Evolutionary conservation across 2,888 invertebrate species (phyloP), one percentile per base, ranked within the genome.

Genomic region (Lycocerus yunnanus): DNA sequence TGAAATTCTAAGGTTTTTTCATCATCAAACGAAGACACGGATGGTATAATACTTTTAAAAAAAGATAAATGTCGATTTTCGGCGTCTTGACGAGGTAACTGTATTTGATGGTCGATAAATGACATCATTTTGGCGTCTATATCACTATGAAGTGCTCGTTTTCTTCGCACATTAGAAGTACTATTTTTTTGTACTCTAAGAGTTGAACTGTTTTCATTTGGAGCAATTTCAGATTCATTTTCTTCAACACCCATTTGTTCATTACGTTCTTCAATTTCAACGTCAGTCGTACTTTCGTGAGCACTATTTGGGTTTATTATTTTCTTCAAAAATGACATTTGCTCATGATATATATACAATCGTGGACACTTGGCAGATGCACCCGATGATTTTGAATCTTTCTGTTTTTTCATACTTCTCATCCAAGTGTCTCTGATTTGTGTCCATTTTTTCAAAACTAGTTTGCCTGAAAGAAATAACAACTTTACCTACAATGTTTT

Each of bases 11-110:
- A 70, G 15, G 67, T 71, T 15, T 73, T 5, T n/a, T 43, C 65
- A 66, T 73, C 69, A 27, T 69, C 65, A 61, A 69, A 63, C 15
- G 14, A 11, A 10, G 15, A n/a, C 61, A 73, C 10, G 15, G 73
- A 73, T 2, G 73, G 73, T 20, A 73, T 14, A 43, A 73, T 61
- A 58, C 73, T 65, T 69, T 63, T 73, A 61, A 73, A 73, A 69
- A 73, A 69, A 15, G 63, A 69, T 61, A 58, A 20, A 69, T 73
- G 63, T 3, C 73, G 69, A 73, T 73, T 73, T 11, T 68, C 58
- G n/a, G 11, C 9, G 3, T 69, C 63, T 68, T 67, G 20, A 10
- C 27, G 15, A 3, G 61, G 15, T n/a, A 16, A 43, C n/a, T 65
- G 20, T 58, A 71, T 15, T 58, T 66, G 43, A 18, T 66, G 43